These are phyloP conservation scores for Stichodactyla helianthus DNA, from an alignment of 64 coral and sea anemone species.

Conservation along the genomic window DNA sequence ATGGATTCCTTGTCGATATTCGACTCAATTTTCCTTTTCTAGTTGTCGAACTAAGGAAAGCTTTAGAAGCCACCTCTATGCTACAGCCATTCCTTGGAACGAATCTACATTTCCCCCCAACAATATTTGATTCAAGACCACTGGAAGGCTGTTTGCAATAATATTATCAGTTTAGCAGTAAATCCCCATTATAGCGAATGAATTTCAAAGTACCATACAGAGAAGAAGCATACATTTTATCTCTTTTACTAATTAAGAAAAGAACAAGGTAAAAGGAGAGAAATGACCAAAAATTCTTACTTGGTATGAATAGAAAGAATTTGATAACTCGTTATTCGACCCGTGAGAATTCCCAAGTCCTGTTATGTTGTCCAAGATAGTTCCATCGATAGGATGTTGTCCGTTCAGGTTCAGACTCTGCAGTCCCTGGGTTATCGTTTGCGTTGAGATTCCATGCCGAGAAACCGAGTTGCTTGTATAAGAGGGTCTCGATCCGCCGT, in stretches of 20 bases:
- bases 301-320: constrained; percentile 85
- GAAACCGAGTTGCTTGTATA: constrained; percentile 47
- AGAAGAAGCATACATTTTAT: constrained; percentile 22
- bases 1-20: not conserved
- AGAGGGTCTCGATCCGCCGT: constrained; percentile 45
- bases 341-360: constrained; percentile 93
- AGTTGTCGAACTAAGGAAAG: constrained; percentile 28
- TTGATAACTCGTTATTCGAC: constrained; percentile 77
- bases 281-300: constrained; percentile 26
- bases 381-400: constrained; percentile 82
- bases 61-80: not conserved
- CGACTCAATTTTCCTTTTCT: not conserved
- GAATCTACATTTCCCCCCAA: not conserved
- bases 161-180: constrained; percentile 4
- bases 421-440: constrained; percentile 90
- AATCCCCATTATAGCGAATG: constrained; percentile 6
- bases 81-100: not conserved
- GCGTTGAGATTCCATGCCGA: constrained; percentile 53
- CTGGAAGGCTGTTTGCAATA: not conserved
- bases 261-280: not conserved
- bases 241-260: constrained; percentile 16
- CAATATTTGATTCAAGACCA: not conserved
- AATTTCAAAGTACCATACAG: constrained; percentile 5
- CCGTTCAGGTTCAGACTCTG: constrained; percentile 72
- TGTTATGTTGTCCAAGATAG: constrained; percentile 82